These are phyloP conservation scores for Atta cephalotes DNA, from an alignment of 1,140 invertebrate genomes.

Conservation along the genomic window DNA sequence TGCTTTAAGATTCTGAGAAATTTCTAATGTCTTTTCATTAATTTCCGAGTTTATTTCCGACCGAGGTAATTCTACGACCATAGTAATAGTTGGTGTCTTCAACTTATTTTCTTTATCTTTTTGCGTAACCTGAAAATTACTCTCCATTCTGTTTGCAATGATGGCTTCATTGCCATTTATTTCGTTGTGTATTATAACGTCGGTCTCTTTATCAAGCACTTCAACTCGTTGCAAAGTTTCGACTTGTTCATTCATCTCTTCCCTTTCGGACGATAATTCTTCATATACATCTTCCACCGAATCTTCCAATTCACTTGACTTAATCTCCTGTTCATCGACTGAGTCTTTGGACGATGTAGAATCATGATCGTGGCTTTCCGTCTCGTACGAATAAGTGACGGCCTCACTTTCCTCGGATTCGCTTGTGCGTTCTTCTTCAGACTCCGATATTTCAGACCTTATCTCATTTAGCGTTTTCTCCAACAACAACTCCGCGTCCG, in stretches of 20 bases:
- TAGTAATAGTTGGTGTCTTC: background rate
- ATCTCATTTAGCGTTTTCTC: slow-evolving; percentile 83
- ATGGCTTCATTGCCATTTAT: background rate
- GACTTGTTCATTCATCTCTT: background rate
- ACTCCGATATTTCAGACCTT: slow-evolving; percentile 82
- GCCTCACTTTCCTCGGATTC: slow-evolving; percentile 68
- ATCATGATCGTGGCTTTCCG: slow-evolving; percentile 47
- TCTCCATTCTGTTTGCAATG: background rate
- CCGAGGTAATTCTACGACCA: background rate
- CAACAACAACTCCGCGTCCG: slow-evolving; percentile 80
- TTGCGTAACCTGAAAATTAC: background rate
- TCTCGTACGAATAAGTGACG: slow-evolving; percentile 53
- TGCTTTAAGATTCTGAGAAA: background rate
- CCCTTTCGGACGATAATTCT: slow-evolving; percentile 49
- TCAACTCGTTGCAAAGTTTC: background rate
- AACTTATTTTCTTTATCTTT: background rate
- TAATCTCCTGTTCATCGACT: background rate
- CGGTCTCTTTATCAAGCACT: background rate
- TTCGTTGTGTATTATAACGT: background rate
- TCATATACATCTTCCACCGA: slow-evolving; percentile 51
- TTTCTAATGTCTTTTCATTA: slow-evolving; percentile 15
- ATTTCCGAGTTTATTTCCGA: background rate
- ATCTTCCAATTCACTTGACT: slow-evolving; percentile 39
- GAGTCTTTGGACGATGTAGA: slow-evolving; percentile 28
- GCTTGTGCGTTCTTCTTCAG: slow-evolving; percentile 61